phyloP scores from a whole-genome alignment of 1,140 invertebrate genomes.

The Muscidifurax raptorellus region DNA sequence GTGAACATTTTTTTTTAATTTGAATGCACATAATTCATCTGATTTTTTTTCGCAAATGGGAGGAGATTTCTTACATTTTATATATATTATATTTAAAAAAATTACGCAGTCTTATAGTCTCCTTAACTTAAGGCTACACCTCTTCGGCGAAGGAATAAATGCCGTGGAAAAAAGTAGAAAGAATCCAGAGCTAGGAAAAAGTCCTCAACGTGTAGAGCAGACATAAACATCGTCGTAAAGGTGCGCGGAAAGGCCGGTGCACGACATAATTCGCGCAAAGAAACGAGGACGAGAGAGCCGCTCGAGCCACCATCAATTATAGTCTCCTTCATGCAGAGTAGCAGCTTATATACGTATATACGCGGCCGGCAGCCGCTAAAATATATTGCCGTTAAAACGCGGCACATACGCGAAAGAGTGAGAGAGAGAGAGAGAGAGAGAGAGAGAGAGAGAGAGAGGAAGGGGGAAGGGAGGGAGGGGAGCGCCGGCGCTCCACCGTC shows the following conservation, averaged over 20 bases:
- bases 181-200: not conserved
- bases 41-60: too few relatives aligned
- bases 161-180: not conserved
- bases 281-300: not conserved
- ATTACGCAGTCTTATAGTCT: not conserved
- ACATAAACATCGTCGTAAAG: constrained; percentile 6
- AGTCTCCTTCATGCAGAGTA: constrained; percentile 26
- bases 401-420: not conserved
- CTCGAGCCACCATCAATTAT: constrained; percentile 37
- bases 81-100: not conserved
- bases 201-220: not conserved
- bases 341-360: not conserved
- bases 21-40: too few relatives aligned
- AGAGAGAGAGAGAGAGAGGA: not conserved
- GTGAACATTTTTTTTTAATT: too few relatives aligned
- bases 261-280: constrained; percentile 26
- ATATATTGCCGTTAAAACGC: constrained; percentile 24
- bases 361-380: not conserved
- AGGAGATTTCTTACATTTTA: too few relatives aligned
- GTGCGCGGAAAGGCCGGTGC: not conserved
- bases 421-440: not conserved
- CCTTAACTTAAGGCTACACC: too few relatives aligned
- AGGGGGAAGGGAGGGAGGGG: too few relatives aligned
- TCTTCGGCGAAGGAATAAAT: not conserved
- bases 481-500: not conserved